phyloP scores from a whole-genome alignment of 2,888 invertebrate genomes.

The Amphiduros pacificus region DNA sequence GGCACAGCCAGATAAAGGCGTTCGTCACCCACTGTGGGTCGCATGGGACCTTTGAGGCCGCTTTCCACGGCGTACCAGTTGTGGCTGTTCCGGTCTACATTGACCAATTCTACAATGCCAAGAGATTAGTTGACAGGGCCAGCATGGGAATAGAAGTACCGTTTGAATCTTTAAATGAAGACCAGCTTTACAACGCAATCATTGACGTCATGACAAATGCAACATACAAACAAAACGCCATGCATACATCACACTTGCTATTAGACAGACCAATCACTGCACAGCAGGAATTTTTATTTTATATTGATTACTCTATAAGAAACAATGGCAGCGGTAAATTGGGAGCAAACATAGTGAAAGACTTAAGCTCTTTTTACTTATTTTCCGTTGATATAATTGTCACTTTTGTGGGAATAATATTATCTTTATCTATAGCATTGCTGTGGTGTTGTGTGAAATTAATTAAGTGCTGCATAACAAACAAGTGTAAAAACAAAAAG shows the following conservation, averaged over 20 bases:
- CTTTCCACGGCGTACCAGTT: conserved; percentile 56
- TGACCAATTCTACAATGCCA: conserved; percentile 51
- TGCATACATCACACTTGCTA: conserved; percentile 5
- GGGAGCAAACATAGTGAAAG: conserved; percentile 2
- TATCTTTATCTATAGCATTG: too few species aligned
- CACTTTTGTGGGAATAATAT: too few species aligned
- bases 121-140: conserved; percentile 39
- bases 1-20: conserved; percentile 70
- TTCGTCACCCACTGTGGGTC: conserved; percentile 77
- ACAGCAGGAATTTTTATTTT: conserved; percentile 17
- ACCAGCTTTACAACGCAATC: conserved; percentile 7
- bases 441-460: too few species aligned
- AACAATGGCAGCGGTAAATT: conserved; percentile 21
- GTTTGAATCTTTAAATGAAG: conserved; percentile 9
- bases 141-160: conserved; percentile 42
- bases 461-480: too few species aligned
- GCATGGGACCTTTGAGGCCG: conserved; percentile 71
- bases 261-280: conserved; percentile 21
- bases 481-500: too few species aligned
- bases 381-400: conserved; percentile 24
- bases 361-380: conserved; percentile 22
- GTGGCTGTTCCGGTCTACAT: conserved; percentile 58
- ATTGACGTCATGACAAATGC: conserved; percentile 13
- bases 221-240: conserved; percentile 19
- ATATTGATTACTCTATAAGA: conserved; percentile 23